Evolutionary conservation across 2,113 vertebrate genomes (phyloP).

Genomic region (Eubucco bourcierii): DNA sequence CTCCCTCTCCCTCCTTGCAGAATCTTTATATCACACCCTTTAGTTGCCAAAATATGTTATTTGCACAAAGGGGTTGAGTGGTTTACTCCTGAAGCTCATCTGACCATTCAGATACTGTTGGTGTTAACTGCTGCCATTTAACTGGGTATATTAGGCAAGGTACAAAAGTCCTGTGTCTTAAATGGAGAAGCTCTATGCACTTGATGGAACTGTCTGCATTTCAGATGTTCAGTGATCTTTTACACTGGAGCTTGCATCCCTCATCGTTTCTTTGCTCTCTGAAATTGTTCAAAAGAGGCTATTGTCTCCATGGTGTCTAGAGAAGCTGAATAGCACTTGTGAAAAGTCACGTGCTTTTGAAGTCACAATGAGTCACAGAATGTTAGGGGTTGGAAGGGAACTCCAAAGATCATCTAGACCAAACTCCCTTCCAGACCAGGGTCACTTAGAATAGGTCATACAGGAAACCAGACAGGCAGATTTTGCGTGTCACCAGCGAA

Average conservation of each 20-base stretch:
- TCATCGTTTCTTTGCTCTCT: not conserved
- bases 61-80: not conserved
- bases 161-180: not conserved
- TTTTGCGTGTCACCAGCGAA: no score
- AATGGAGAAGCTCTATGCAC: not conserved
- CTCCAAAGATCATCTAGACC: no score
- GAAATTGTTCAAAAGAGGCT: not conserved
- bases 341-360: not conserved
- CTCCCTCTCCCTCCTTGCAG: not conserved
- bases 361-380: no score
- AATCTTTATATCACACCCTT: slow-evolving; percentile 30
- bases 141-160: not conserved
- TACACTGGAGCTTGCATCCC: not conserved
- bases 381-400: no score
- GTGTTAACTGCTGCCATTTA: not conserved
- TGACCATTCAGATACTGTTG: not conserved
- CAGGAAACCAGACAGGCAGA: no score
- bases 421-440: no score
- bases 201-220: not conserved
- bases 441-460: no score
- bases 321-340: not conserved
- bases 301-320: not conserved
- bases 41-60: not conserved
- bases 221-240: not conserved
- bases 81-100: not conserved